Conservation (phyloP, 2,888 invertebrate genomes). For the Branchipolynoe longqiensis region DNA sequence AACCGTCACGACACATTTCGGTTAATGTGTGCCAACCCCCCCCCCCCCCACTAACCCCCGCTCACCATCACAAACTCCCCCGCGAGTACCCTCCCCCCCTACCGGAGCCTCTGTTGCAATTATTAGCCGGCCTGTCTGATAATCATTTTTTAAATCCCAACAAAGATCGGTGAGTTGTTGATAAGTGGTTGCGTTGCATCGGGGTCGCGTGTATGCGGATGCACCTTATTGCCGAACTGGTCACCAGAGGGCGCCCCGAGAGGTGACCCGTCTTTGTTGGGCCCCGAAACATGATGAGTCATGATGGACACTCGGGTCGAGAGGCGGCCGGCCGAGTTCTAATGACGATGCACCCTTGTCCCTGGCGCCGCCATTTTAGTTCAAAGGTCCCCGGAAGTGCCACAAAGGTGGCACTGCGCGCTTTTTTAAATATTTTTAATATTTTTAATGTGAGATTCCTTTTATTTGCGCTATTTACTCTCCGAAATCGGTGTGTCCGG, state of each 20-base stretch:
- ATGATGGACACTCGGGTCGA: conserved; percentile 35
- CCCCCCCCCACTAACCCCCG: too few relatives aligned
- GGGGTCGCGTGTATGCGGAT: conserved; percentile 17
- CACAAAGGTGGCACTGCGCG: conserved; percentile 43
- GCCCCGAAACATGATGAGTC: conserved; percentile 45
- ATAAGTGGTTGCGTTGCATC: too few relatives aligned
- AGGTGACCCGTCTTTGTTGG: conserved; percentile 32
- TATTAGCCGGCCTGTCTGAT: too few relatives aligned
- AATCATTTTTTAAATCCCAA: too few relatives aligned
- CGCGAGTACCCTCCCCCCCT: too few relatives aligned
- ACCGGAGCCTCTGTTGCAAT: too few relatives aligned
- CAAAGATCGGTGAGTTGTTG: too few relatives aligned
- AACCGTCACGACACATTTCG: too few relatives aligned
- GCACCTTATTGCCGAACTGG: conserved; percentile 27
- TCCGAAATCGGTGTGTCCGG: too few relatives aligned
- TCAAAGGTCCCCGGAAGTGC: conserved; percentile 34
- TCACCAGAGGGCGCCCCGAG: conserved; percentile 29
- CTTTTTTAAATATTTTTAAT: too few relatives aligned
- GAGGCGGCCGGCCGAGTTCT: neutral
- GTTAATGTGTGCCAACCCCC: too few relatives aligned
- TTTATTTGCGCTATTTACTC: conserved; percentile 24
- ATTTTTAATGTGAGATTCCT: conserved; percentile 22
- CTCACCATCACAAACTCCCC: too few relatives aligned
- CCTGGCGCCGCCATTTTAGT: conserved; percentile 39
- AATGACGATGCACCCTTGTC: conserved; percentile 31